Base-by-base conservation (phyloP, 2,888 invertebrate genomes). In the Calliopum simillimum region DNA sequence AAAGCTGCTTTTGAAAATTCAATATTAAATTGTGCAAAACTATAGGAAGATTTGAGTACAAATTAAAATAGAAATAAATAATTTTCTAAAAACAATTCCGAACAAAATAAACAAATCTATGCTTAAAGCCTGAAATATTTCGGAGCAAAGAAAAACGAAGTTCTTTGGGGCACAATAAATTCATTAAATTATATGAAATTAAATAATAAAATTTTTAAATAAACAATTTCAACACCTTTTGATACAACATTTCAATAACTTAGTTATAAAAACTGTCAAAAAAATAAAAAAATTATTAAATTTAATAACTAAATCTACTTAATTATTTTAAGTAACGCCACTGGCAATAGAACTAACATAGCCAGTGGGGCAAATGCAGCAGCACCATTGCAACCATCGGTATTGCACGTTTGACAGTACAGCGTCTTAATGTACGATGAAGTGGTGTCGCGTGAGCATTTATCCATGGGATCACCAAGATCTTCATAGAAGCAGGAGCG, bases 401-500 rank as follows among this genome's bases (percentile, higher is more conserved):
- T 82, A 75, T 79, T 79, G 76, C 86, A 86, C 13, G 86, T 86
- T 76, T 84, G 82, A 76, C 86, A 86, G 72, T 79, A 86, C 64
- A 84, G 73, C 47, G 84, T 86, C 78, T 85, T 85, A 21, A 85
- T 83, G 70, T 86, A 86, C 44, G 86, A 85, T 47, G 86, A 84
- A 55, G 83, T 83, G 21, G 82, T 81, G 71, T 84, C 83, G 73
- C 81, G 82, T 55, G 80, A 78, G 72, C 86, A 86, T 68, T 82
- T 83, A 71, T 86, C 85, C 61, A 82, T 76, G 66, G 84, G 78
- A 70, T 86, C 85, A 71, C 83, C 84, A 49, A 82, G 71, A 71
- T 86, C 86, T 78, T 86, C 86, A 69, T 84, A 86, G 76, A 84
- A 85, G 49, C 86, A 86, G 63, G 86, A 86, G 55, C 86, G 84